These are phyloP conservation scores for Babyrousa celebensis DNA, from an alignment of 2,797 vertebrate species.

Conservation along the genomic window DNA sequence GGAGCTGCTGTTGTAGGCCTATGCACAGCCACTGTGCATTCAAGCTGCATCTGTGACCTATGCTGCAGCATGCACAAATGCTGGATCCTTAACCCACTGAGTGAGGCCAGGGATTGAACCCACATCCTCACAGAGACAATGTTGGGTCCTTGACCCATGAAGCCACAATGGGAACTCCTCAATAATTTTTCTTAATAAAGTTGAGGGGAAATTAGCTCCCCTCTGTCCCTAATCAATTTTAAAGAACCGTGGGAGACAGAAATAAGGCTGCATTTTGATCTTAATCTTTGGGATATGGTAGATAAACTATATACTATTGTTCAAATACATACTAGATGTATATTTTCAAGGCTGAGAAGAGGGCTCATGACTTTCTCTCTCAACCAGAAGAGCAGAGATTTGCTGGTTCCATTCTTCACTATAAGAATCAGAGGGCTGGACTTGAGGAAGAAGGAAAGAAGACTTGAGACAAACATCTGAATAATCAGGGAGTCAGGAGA, in stretches of 20 bases:
- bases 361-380: background rate
- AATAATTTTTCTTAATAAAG: constrained; percentile 45
- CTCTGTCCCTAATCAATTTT: background rate
- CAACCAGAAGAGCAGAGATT: background rate
- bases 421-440: background rate
- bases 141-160: too few relatives aligned
- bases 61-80: too few relatives aligned
- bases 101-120: too few relatives aligned
- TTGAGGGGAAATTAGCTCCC: background rate
- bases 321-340: background rate
- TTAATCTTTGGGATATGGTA: background rate
- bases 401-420: background rate
- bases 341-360: background rate
- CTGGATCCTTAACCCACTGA: too few relatives aligned
- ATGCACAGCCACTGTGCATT: too few relatives aligned
- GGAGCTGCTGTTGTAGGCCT: too few relatives aligned
- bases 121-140: too few relatives aligned
- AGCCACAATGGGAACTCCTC: background rate
- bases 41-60: too few relatives aligned
- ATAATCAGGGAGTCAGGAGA: background rate
- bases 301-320: background rate
- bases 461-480: background rate
- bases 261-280: background rate
- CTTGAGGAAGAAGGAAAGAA: background rate
- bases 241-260: background rate